Conservation (phyloP, 1,140 invertebrate genomes). For the Drosophila oshimai region DNA sequence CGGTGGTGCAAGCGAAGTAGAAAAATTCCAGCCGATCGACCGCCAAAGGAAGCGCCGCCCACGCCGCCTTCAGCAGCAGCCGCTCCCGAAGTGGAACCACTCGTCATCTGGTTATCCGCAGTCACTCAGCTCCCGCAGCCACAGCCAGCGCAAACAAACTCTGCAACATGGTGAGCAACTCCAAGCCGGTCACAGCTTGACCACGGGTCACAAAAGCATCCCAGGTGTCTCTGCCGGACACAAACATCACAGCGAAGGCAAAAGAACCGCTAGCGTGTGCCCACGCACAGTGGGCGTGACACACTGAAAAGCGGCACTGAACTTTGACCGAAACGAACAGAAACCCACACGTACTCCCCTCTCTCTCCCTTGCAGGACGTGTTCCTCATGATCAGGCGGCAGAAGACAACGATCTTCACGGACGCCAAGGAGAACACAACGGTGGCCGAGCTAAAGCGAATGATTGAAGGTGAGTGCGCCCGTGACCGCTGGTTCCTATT, state of each 20-base stretch:
- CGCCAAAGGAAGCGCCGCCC: conserved; percentile 66
- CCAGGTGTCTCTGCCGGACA: neutral
- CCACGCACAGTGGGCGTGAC: neutral
- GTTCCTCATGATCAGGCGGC: conserved; percentile 98
- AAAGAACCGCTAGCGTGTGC: neutral
- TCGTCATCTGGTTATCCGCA: neutral
- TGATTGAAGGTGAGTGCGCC: conserved; percentile 93
- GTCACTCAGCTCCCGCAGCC: neutral
- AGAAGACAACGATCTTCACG: conserved; percentile 98
- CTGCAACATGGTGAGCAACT: conserved; percentile 55
- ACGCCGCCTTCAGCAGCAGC: conserved; percentile 27
- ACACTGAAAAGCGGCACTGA: conserved; percentile 26
- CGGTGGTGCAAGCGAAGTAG: conserved; percentile 55
- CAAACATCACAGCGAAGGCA: neutral
- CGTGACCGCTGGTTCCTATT: conserved; percentile 51
- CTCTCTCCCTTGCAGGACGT: conserved; percentile 89
- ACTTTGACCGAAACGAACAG: conserved; percentile 62
- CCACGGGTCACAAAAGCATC: too few relatives aligned
- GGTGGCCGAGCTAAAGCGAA: conserved; percentile 96
- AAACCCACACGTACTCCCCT: neutral
- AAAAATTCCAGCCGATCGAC: conserved; percentile 50
- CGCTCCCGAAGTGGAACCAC: neutral
- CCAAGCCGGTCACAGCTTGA: conserved; percentile 6
- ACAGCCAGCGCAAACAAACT: conserved; percentile 44
- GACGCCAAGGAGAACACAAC: conserved; percentile 98